Evolutionary conservation across 2,888 invertebrate genomes (phyloP).

Genomic region (Gerris lacustris): DNA sequence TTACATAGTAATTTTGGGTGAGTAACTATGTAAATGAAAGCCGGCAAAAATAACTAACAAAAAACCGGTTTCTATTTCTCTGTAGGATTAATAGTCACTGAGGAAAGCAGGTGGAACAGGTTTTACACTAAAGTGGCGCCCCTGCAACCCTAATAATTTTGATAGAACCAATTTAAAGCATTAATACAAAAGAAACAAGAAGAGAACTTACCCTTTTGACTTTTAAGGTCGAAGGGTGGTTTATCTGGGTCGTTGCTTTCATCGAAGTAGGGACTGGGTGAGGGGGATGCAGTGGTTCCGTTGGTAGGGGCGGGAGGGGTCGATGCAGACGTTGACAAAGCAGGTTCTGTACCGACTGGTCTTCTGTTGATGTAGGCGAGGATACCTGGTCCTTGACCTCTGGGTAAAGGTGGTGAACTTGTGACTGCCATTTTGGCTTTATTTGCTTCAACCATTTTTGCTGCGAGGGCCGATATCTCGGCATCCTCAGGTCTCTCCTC

Average conservation of each 20-base stretch:
- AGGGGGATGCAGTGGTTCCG: neutral
- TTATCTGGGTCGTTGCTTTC: conserved; percentile 33
- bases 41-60: no score
- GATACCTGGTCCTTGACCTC: conserved; percentile 16
- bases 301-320: conserved; percentile 13
- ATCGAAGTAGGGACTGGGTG: conserved; percentile 34
- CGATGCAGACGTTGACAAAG: conserved; percentile 3
- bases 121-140: no score
- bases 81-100: no score
- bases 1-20: no score
- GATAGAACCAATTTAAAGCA: no score
- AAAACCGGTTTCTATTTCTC: no score
- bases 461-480: conserved; percentile 74
- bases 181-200: no score
- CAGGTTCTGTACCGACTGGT: conserved; percentile 10
- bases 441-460: conserved; percentile 74
- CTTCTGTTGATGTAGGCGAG: conserved; percentile 20
- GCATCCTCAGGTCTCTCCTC: conserved; percentile 69
- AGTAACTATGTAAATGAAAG: no score
- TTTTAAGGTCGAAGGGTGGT: conserved; percentile 33
- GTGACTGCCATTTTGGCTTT: conserved; percentile 50
- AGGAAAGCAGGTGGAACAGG: no score
- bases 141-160: no score
- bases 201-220: conserved; percentile 30
- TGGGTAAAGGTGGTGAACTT: conserved; percentile 26